These are phyloP conservation scores for Mungos mungo DNA, from an alignment of 2,113 vertebrate genomes.

Conservation along the genomic window DNA sequence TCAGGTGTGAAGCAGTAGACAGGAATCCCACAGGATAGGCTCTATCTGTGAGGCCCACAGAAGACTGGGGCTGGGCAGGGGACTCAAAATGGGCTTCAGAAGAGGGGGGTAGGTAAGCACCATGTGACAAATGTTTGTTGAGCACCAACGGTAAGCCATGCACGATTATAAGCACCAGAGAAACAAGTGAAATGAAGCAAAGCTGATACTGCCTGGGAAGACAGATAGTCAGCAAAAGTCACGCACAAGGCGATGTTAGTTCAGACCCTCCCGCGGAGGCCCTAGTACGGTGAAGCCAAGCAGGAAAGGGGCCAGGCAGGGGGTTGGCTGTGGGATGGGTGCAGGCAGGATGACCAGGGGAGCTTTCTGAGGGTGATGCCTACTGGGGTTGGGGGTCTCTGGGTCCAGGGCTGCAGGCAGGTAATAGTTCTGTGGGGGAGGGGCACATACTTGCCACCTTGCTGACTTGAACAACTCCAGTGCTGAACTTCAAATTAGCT, in stretches of 20 bases:
- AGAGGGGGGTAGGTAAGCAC: not conserved
- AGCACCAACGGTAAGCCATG: not conserved
- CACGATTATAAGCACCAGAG: not conserved
- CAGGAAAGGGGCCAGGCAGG: not conserved
- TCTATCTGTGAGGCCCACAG: not conserved
- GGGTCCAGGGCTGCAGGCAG: no score
- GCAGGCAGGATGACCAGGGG: not conserved
- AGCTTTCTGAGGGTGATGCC: not conserved
- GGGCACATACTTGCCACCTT: not conserved
- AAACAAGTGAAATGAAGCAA: not conserved
- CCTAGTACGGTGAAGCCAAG: not conserved
- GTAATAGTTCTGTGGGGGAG: not conserved
- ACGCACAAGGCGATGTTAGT: not conserved
- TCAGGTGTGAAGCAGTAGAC: not conserved
- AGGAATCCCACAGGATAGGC: not conserved
- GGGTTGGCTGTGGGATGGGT: not conserved
- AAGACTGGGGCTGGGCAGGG: not conserved
- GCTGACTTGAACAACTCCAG: not conserved
- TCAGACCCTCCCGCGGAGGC: not conserved
- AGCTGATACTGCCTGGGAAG: not conserved
- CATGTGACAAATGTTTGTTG: not conserved
- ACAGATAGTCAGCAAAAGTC: not conserved
- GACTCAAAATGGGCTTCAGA: not conserved
- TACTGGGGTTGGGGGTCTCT: not conserved
- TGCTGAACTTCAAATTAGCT: not conserved